A percentile compares a stretch with the other conserved stretches of the same genome.
These are phyloP conservation scores for Lophius americanus DNA, from an alignment of 2,797 vertebrate genomes.

Conservation along the genomic window DNA sequence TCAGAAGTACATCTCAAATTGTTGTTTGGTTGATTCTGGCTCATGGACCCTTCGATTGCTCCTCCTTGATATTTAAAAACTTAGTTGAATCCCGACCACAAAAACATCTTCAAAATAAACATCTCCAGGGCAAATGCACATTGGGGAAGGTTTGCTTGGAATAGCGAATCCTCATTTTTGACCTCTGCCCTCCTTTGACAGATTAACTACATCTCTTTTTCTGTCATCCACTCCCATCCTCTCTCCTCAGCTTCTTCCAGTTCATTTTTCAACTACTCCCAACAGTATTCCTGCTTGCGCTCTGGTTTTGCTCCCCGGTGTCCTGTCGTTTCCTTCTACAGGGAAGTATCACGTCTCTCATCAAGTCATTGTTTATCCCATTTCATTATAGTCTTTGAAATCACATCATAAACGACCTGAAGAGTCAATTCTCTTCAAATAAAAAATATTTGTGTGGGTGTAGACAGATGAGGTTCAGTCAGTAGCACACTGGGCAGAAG, in stretches of 20 bases:
- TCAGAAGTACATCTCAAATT: too few species aligned
- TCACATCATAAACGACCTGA: slow-evolving; percentile 36
- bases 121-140: too few species aligned
- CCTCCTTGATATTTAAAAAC: too few species aligned
- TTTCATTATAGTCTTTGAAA: slow-evolving; percentile 25
- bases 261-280: slow-evolving; percentile 10
- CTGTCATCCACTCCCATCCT: slow-evolving; percentile 6
- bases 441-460: slow-evolving; percentile 4
- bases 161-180: neutral
- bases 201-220: slow-evolving; percentile 7
- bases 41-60: too few species aligned
- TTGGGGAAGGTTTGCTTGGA: too few species aligned
- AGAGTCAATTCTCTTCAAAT: slow-evolving; percentile 16
- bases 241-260: slow-evolving; percentile 1
- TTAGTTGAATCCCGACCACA: too few species aligned
- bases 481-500: slow-evolving; percentile 13
- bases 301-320: slow-evolving; percentile 11
- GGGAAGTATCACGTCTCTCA: slow-evolving; percentile 7
- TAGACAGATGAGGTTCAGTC: slow-evolving; percentile 7
- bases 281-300: neutral
- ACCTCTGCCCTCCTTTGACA: slow-evolving; percentile 5
- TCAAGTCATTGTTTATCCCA: slow-evolving; percentile 19
- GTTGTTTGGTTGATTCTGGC: too few species aligned
- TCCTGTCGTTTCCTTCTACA: slow-evolving; percentile 19
- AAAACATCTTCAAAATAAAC: too few species aligned